phyloP scores from a whole-genome alignment of 2,888 invertebrate species.

The Dryobotodes eremita region DNA sequence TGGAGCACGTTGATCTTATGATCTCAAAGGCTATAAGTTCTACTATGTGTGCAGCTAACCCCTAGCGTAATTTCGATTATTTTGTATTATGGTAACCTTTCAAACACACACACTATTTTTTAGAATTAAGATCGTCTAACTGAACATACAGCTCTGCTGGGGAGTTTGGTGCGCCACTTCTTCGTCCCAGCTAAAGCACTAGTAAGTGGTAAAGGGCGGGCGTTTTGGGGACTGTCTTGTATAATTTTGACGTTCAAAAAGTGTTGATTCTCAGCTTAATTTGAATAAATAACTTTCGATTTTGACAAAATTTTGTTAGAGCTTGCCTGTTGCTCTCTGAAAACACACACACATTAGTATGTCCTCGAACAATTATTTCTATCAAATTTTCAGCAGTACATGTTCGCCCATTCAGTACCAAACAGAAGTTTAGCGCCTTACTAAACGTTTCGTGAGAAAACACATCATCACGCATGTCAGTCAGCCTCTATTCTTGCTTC shows the following conservation, averaged over 20 bases:
- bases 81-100: background rate
- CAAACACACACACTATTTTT: background rate
- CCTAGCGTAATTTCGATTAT: background rate
- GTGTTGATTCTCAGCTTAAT: no score
- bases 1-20: background rate
- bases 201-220: no score
- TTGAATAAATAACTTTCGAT: no score
- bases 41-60: background rate
- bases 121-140: no score
- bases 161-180: no score
- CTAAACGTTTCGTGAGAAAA: slow-evolving; percentile 6
- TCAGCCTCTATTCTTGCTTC: background rate
- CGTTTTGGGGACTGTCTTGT: no score
- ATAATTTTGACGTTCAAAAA: no score
- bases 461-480: slow-evolving; percentile 10
- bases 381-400: background rate
- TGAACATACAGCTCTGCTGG: no score
- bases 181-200: no score
- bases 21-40: background rate
- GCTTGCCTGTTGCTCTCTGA: background rate
- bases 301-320: no score
- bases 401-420: background rate
- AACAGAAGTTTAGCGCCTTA: background rate
- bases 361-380: background rate
- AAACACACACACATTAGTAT: background rate